Base-by-base conservation (phyloP, 92 coral and sea anemone genomes). In the Epizoanthus stellaris region DNA sequence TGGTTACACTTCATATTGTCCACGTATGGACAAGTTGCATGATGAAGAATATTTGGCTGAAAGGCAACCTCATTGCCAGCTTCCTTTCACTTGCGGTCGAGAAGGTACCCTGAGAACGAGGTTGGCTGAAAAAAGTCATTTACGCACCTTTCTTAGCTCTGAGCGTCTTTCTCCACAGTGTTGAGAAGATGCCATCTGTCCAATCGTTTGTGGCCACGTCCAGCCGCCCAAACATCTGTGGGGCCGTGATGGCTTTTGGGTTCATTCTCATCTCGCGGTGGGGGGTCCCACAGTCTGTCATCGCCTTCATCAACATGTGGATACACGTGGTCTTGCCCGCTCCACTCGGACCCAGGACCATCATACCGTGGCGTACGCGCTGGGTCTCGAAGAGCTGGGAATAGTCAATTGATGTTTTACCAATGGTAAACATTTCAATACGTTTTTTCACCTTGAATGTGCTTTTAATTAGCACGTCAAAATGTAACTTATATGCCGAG, bases 341-440 rank as follows among this genome's bases (percentile, higher is more conserved):
- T 14, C 98, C 98, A 85, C 98, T 94, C 34, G 98, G 98, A 1
- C 98, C 98, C 76, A 94, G 92, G 45, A 94, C 98, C 98, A 94
- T 94, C 98, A 94, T 94, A 9, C 98, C 98, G 82, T 94, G 98
- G n/a, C 98, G 98, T 12, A 94, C 98, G 42, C 98, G 98, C 69
- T 94, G 98, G 53, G 98, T 94, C 88, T 94, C 98, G 67, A 94
- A 94, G 64, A 94, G 75, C 98, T 94, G 86, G 60, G 49, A 73
- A 52, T 21, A 67, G 56, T 65, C 39, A 49, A 49, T 49, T 49
- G 54, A 11, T 11, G 54, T 8, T 6, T 49, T 49, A 49, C 54
- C 9, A 9, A 57, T 19, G 3, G 52, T 54, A 10, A 76, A 21
- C 23, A 34, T 1, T 6, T 49, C 54, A 49, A 49, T 6, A 49